phyloP scores from a whole-genome alignment of 2,888 invertebrate species.

The Cantharis rufa region DNA sequence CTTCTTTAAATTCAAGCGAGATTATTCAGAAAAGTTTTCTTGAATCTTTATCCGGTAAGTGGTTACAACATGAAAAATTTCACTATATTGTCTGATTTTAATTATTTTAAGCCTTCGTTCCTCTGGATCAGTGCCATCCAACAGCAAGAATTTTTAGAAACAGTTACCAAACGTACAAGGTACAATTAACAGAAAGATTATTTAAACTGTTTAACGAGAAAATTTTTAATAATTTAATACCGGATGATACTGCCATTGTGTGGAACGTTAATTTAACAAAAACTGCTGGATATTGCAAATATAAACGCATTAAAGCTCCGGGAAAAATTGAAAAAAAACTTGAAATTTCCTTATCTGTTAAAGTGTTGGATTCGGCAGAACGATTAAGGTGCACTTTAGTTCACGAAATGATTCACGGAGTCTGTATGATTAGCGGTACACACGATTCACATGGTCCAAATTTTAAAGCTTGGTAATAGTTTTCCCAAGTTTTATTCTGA shows the following conservation, averaged over 20 bases:
- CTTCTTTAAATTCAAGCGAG: background rate
- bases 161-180: slow-evolving; percentile 69
- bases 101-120: background rate
- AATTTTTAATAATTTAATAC: slow-evolving; percentile 72
- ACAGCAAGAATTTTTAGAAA: slow-evolving; percentile 71
- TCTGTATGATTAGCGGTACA: slow-evolving; percentile 80
- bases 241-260: slow-evolving; percentile 67
- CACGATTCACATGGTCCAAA: slow-evolving; percentile 81
- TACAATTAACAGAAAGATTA: slow-evolving; percentile 67
- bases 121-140: slow-evolving; percentile 59
- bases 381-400: slow-evolving; percentile 87
- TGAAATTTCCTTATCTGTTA: slow-evolving; percentile 77
- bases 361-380: slow-evolving; percentile 81
- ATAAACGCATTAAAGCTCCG: slow-evolving; percentile 47
- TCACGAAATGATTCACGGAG: slow-evolving; percentile 95
- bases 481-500: background rate
- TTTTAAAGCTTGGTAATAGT: slow-evolving; percentile 81
- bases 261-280: slow-evolving; percentile 84
- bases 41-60: slow-evolving; percentile 62
- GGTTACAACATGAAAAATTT: background rate
- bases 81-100: background rate
- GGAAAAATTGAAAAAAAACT: slow-evolving; percentile 61
- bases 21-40: slow-evolving; percentile 52
- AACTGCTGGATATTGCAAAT: slow-evolving; percentile 77
- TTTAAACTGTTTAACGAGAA: slow-evolving; percentile 75